Evolutionary conservation across 2,888 invertebrate species (phyloP).

Genomic region (Archips xylosteana): DNA sequence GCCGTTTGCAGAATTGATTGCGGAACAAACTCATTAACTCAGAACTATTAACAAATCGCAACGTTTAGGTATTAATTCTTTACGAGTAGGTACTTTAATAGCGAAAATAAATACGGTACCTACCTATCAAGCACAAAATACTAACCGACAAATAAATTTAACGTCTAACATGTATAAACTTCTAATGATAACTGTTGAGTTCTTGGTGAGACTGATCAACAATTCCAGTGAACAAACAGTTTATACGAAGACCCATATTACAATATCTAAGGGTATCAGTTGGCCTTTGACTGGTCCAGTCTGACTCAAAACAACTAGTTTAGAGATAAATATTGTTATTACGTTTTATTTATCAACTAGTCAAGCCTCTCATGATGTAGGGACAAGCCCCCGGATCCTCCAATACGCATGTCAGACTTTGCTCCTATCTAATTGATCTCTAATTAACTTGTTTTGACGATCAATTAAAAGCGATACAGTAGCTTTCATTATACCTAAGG

Average conservation of each 20-base stretch:
- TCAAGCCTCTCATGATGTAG: slow-evolving; percentile 44
- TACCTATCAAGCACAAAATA: slow-evolving; percentile 44
- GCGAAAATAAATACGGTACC: slow-evolving; percentile 3
- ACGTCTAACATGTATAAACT: slow-evolving; percentile 54
- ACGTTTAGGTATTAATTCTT: slow-evolving; percentile 11
- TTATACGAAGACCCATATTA: slow-evolving; percentile 64
- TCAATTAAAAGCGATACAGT: not conserved
- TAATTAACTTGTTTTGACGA: slow-evolving; percentile 23
- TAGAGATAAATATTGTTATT: slow-evolving; percentile 33
- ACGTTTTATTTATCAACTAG: slow-evolving; percentile 37
- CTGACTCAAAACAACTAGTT: slow-evolving; percentile 51
- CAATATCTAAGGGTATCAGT: slow-evolving; percentile 61
- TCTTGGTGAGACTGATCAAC: slow-evolving; percentile 64
- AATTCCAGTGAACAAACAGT: slow-evolving; percentile 59
- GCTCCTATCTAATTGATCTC: slow-evolving; percentile 12
- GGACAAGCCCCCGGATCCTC: slow-evolving; percentile 67
- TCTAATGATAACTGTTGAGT: slow-evolving; percentile 48
- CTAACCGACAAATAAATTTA: slow-evolving; percentile 59
- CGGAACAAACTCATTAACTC: slow-evolving; percentile 54
- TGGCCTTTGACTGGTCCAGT: slow-evolving; percentile 59
- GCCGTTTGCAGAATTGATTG: slow-evolving; percentile 36
- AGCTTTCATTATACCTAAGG: not conserved
- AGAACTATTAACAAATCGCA: slow-evolving; percentile 24
- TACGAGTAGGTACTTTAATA: slow-evolving; percentile 17
- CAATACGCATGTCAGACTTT: slow-evolving; percentile 36